Conservation (phyloP, 2,797 vertebrate genomes). For the Gila robusta region DNA sequence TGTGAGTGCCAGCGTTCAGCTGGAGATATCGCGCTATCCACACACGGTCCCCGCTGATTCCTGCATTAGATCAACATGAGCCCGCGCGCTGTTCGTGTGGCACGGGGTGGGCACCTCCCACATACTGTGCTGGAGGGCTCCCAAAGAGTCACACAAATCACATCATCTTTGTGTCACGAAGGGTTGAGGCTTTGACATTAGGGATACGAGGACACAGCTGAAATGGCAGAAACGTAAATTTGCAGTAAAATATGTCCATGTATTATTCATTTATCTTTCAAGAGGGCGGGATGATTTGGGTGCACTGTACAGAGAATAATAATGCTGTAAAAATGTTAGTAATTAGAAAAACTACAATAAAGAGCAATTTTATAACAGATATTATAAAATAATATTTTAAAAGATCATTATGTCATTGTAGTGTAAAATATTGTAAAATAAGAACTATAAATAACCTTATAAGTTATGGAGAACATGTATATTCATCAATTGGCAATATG, state of each 20-base stretch:
- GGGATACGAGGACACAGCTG: constrained; percentile 45
- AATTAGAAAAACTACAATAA: neutral
- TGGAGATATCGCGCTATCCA: constrained; percentile 66
- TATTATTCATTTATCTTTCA: constrained; percentile 32
- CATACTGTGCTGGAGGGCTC: constrained; percentile 52
- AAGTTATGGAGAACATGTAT: neutral
- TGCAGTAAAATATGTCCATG: constrained; percentile 14
- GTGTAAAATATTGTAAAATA: neutral
- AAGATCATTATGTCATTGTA: neutral
- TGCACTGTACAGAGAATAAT: neutral
- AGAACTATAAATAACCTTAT: neutral
- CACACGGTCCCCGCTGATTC: constrained; percentile 66
- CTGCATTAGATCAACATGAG: constrained; percentile 65
- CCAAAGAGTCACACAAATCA: constrained; percentile 46
- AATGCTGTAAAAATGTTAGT: neutral
- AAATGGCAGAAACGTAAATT: constrained; percentile 21
- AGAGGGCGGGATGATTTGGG: constrained; percentile 3
- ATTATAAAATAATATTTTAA: neutral
- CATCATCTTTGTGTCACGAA: constrained; percentile 48
- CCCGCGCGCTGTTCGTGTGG: constrained; percentile 63
- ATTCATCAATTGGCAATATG: too few relatives aligned
- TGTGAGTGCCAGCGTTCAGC: constrained; percentile 72
- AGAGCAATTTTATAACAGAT: neutral
- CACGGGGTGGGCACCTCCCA: constrained; percentile 63
- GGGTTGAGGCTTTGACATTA: constrained; percentile 28